Base-by-base conservation (phyloP, 2,888 invertebrate genomes). In the Malachius bipustulatus region DNA sequence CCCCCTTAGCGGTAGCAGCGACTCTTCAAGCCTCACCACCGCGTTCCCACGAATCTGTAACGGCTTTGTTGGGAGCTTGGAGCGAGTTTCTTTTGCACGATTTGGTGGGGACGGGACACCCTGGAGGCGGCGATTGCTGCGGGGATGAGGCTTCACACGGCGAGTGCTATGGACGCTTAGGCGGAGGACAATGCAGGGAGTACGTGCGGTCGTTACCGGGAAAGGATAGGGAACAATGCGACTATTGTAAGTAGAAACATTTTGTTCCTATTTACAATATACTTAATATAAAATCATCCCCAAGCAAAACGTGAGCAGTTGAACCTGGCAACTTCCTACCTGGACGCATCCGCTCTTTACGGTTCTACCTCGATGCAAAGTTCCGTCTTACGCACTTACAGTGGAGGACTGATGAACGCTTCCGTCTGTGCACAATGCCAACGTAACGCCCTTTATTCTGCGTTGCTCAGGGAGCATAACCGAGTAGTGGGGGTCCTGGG, bases 271-370 rank as follows among this genome's bases (percentile, higher is more conserved):
- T n/a, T n/a, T n/a, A n/a, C n/a, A n/a, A n/a, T 32, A n/a, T n/a
- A n/a, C n/a, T n/a, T n/a, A n/a, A n/a, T n/a, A n/a, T n/a, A n/a
- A n/a, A n/a, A n/a, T n/a, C n/a, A n/a, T n/a, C n/a, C n/a, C n/a
- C n/a, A n/a, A n/a, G n/a, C n/a, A n/a, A n/a, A n/a, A n/a, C n/a
- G 89, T 30, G 80, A 88, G 47, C 85, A 88, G 55, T 81, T 89
- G 78, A 89, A 89, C 60, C 66, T 79, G 39, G 89, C 81, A 0
- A 82, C 88, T 0, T 73, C 82, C 2, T 87, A 82, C 56, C 65
- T 90, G 37, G 90, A 90, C 51, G 89, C 78, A 1, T 85, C 85
- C 0, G 79, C 78, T 1, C 61, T 90, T 34, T 90, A 90, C 56
- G 88, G 88, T 8, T 74, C 71, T 40, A 82, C 80, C 0, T 77